Conservation (phyloP, 2,113 vertebrate genomes). For the Pterocles gutturalis region DNA sequence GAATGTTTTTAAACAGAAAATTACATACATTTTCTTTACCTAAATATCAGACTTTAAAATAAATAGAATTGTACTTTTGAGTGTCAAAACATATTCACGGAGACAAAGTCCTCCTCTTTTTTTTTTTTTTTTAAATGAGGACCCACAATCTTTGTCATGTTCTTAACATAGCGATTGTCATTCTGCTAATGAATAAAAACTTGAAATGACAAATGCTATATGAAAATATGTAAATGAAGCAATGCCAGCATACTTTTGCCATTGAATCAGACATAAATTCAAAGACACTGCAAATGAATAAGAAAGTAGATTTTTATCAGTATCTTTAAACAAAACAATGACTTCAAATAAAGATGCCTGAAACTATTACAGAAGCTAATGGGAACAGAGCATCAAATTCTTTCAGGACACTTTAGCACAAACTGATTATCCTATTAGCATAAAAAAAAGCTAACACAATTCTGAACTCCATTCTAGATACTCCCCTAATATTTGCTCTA, state of each 20-base stretch:
- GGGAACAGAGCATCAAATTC: background rate
- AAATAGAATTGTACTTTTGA: background rate
- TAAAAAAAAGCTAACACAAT: constrained; percentile 16
- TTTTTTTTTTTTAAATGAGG: background rate
- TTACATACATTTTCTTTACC: background rate
- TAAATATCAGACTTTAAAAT: background rate
- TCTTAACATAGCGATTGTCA: background rate
- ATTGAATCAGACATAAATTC: background rate
- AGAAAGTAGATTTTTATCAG: background rate
- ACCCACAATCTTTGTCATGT: background rate
- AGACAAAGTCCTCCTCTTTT: background rate
- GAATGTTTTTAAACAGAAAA: background rate
- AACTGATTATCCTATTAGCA: constrained; percentile 26
- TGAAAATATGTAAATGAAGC: background rate
- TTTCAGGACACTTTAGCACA: background rate
- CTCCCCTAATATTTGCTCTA: background rate
- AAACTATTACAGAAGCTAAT: background rate
- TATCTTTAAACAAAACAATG: constrained; percentile 5
- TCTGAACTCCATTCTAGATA: background rate
- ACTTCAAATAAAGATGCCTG: constrained; percentile 1
- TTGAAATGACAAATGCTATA: background rate
- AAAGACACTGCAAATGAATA: background rate
- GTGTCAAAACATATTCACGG: background rate
- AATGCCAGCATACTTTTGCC: background rate
- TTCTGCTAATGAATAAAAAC: background rate